A percentile compares a stretch with the other conserved stretches of the same genome.
Conservation (phyloP, 1,140 invertebrate genomes). For the Drosophila equinoxialis region DNA sequence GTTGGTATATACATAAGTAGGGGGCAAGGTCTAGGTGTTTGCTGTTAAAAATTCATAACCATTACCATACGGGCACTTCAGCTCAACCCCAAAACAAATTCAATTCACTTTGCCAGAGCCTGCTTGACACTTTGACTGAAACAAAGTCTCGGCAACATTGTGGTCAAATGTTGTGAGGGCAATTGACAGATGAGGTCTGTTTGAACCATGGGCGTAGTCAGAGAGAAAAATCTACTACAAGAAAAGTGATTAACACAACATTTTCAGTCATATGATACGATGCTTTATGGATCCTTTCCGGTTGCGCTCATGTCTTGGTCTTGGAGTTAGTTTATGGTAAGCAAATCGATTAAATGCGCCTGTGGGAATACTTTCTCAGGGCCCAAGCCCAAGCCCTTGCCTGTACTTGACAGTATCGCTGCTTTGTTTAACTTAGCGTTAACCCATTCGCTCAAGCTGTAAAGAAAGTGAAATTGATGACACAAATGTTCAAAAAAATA, state of each 20-base stretch:
- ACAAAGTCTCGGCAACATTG: constrained; percentile 29
- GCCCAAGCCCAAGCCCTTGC: not conserved
- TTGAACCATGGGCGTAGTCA: not conserved
- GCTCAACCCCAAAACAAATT: constrained; percentile 60
- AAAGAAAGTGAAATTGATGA: constrained; percentile 82
- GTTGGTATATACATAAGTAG: constrained; percentile 31
- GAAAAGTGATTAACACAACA: too few relatives aligned
- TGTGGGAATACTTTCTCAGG: constrained; percentile 57
- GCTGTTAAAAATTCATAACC: constrained; percentile 66
- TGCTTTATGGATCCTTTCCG: too few relatives aligned
- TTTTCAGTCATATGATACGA: too few relatives aligned
- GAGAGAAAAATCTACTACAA: too few relatives aligned
- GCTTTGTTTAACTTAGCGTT: constrained; percentile 59
- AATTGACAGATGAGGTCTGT: constrained; percentile 37
- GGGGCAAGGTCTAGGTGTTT: constrained; percentile 39
- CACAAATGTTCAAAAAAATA: constrained; percentile 73
- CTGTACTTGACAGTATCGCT: constrained; percentile 35
- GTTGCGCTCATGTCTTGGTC: not conserved
- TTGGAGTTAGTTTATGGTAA: constrained; percentile 5
- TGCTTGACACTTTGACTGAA: not conserved
- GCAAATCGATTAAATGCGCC: constrained; percentile 55
- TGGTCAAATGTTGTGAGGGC: constrained; percentile 49
- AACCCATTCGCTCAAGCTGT: constrained; percentile 45
- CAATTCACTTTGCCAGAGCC: constrained; percentile 60
- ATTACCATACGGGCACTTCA: constrained; percentile 50